Percentiles rank a stretch among this genome's conserved stretches.
Conservation (phyloP, 2,888 invertebrate genomes). For the Erebia aethiops region DNA sequence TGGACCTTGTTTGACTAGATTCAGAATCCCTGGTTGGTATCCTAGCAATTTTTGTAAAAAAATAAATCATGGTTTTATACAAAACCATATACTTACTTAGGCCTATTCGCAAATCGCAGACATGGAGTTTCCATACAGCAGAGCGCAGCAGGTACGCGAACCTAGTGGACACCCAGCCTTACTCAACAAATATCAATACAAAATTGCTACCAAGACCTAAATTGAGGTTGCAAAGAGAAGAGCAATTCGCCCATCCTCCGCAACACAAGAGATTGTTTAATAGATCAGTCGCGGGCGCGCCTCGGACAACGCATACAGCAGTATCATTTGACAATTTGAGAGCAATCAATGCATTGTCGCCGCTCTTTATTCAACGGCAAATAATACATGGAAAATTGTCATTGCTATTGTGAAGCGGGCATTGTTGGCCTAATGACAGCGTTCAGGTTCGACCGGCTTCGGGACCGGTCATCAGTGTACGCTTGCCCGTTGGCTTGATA, state of each 20-base stretch:
- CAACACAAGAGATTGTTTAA: conserved; percentile 55
- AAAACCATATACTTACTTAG: no score
- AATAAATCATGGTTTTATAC: no score
- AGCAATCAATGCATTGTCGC: conserved; percentile 82
- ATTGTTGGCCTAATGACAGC: conserved; percentile 80
- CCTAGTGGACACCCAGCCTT: neutral
- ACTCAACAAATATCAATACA: conserved; percentile 4
- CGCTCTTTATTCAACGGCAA: conserved; percentile 81
- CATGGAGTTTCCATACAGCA: neutral
- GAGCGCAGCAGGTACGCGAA: neutral
- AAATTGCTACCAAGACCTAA: conserved; percentile 8
- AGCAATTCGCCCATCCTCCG: conserved; percentile 29
- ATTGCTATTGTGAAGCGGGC: conserved; percentile 72
- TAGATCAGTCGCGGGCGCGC: conserved; percentile 70
- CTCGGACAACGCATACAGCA: conserved; percentile 75
- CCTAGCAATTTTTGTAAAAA: no score
- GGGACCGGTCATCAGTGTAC: conserved; percentile 70
- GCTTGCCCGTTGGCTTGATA: conserved; percentile 57
- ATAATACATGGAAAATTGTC: conserved; percentile 83
- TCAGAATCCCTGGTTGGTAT: no score
- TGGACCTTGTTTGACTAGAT: no score
- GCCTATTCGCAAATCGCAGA: no score
- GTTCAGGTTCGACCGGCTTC: conserved; percentile 69
- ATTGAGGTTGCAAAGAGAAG: conserved; percentile 17
- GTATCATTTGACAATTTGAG: conserved; percentile 83